Evolutionary conservation across 2,888 invertebrate species (phyloP).

Genomic region (Drosophila quinaria): DNA sequence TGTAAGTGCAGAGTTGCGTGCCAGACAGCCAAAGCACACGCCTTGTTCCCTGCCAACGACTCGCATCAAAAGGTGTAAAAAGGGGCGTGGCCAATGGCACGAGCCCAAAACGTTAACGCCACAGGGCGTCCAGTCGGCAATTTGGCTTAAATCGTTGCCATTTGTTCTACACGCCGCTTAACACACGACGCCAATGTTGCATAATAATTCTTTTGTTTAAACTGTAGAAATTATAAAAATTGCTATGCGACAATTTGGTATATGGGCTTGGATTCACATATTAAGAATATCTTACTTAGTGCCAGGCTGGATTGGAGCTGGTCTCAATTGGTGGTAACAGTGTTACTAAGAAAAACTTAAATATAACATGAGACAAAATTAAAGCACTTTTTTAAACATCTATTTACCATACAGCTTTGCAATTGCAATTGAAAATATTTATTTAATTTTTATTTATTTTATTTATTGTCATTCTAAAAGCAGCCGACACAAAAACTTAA

Average conservation of each 20-base stretch:
- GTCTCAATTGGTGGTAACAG: not conserved
- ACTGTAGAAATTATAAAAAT: slow-evolving; percentile 71
- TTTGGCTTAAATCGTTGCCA: slow-evolving; percentile 79
- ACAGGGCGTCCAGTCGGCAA: slow-evolving; percentile 70
- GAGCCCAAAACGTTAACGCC: slow-evolving; percentile 58
- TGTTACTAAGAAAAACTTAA: not conserved
- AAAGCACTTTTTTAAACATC: not conserved
- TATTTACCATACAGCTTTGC: no score
- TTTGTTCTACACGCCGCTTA: slow-evolving; percentile 68
- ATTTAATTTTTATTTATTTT: no score
- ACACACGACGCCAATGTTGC: slow-evolving; percentile 53
- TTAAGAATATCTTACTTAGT: slow-evolving; percentile 17
- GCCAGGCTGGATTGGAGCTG: slow-evolving; percentile 4
- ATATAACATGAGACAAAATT: not conserved
- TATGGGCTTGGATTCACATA: slow-evolving; percentile 7
- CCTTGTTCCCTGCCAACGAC: slow-evolving; percentile 50
- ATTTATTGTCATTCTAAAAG: no score
- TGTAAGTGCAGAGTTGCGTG: slow-evolving; percentile 76
- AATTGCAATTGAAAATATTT: no score
- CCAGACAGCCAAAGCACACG: slow-evolving; percentile 61
- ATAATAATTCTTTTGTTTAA: slow-evolving; percentile 69
- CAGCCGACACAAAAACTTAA: no score
- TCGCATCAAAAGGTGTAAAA: slow-evolving; percentile 71
- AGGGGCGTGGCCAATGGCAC: slow-evolving; percentile 66
- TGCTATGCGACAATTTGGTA: slow-evolving; percentile 47